A percentile compares a stretch with the other conserved stretches of the same genome.
phyloP scores from a whole-genome alignment of 53 echinoderm and acorn worm genomes.

The Echinarachnius parma region DNA sequence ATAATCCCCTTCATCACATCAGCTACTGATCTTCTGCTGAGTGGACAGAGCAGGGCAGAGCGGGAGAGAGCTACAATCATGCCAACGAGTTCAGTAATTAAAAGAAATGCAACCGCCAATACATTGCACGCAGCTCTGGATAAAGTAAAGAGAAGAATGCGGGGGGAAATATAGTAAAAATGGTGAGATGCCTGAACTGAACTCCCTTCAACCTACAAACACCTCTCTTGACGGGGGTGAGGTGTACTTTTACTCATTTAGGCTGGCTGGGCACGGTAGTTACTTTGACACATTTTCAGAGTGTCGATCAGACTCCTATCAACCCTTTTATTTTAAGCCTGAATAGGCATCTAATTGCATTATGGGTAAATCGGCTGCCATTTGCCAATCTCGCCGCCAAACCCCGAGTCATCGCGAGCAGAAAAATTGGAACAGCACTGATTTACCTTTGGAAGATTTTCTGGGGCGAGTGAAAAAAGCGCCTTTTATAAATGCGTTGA shows the following conservation, averaged over 20 bases:
- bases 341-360: constrained; percentile 49
- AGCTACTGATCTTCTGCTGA: constrained; percentile 31
- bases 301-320: constrained; percentile 42
- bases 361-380: constrained; percentile 52
- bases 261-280: constrained; percentile 41
- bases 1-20: constrained; percentile 24
- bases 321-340: constrained; percentile 44
- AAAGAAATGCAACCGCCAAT: background rate
- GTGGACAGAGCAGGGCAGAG: constrained; percentile 2
- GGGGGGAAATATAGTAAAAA: constrained; percentile 5
- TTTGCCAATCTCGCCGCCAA: constrained; percentile 38
- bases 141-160: constrained; percentile 18
- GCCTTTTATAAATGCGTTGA: constrained; percentile 27
- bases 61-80: no score
- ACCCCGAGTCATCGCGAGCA: constrained; percentile 38
- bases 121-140: no score
- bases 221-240: constrained; percentile 26
- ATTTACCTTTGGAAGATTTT: constrained; percentile 45
- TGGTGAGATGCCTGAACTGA: constrained; percentile 23
- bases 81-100: constrained; percentile 33
- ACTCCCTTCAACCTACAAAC: constrained; percentile 35
- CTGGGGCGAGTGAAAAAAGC: constrained; percentile 44
- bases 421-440: constrained; percentile 50
- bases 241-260: constrained; percentile 55
- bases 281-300: constrained; percentile 53